Percentiles rank a stretch among this genome's conserved stretches.
These are phyloP conservation scores for Macroramphosus scolopax DNA, from an alignment of 2,797 vertebrate genomes.

Conservation along the genomic window DNA sequence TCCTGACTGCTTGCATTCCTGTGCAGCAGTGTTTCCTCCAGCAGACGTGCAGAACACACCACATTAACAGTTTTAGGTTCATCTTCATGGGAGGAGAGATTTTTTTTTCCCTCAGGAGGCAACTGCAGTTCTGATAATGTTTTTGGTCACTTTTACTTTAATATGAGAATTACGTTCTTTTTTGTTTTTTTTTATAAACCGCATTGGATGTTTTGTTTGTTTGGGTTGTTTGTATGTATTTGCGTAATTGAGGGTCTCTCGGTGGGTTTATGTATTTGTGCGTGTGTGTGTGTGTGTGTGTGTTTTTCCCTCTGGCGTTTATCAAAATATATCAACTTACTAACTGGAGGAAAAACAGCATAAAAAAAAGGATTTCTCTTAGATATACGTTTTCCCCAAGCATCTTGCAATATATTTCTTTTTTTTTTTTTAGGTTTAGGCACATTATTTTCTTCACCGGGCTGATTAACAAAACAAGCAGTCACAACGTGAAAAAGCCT, in stretches of 20 bases:
- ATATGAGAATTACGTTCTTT: not conserved
- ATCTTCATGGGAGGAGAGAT: not conserved
- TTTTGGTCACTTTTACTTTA: not conserved
- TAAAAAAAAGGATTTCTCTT: not conserved
- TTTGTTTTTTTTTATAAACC: not conserved
- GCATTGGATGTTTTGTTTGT: not conserved
- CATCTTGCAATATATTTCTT: not conserved
- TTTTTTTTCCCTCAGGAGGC: not conserved
- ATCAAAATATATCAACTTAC: constrained; percentile 13
- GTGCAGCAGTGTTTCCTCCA: constrained; percentile 36
- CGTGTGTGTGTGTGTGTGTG: not conserved
- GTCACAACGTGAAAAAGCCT: constrained; percentile 12
- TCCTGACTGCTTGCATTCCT: constrained; percentile 41
- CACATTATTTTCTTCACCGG: constrained; percentile 6
- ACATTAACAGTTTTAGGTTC: constrained; percentile 9
- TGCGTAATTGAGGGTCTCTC: constrained; percentile 1
- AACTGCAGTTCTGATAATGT: too few species aligned
- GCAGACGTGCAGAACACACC: constrained; percentile 11
- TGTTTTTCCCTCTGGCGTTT: not conserved
- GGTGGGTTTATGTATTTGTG: constrained; percentile 1
- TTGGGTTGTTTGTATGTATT: constrained; percentile 6
- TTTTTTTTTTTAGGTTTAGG: not conserved
- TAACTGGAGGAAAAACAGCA: not conserved
- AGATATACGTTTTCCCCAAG: not conserved
- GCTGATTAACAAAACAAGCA: constrained; percentile 28